Conservation (phyloP, 1,140 invertebrate species). For the Caenorhabditis latens region DNA sequence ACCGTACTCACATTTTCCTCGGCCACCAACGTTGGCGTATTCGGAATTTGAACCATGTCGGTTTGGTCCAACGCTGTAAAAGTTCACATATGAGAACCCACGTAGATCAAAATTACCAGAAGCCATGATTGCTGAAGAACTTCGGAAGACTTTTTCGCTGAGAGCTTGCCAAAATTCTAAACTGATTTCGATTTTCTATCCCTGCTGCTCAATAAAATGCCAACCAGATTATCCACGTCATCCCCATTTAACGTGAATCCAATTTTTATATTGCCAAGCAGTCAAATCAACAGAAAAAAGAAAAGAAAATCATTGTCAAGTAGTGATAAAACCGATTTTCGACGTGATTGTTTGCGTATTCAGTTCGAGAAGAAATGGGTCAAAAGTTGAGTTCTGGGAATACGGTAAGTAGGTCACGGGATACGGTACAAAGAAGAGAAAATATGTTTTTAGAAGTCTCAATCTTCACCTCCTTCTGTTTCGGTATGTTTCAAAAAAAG, state of each 20-base stretch:
- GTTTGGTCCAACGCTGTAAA: constrained; percentile 40
- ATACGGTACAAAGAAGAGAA: background rate
- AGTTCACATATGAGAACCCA: background rate
- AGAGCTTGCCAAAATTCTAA: background rate
- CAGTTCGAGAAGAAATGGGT: background rate
- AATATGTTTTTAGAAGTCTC: background rate
- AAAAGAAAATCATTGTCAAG: background rate
- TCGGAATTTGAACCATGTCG: constrained; percentile 47
- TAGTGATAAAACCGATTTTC: background rate
- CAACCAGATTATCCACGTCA: constrained; percentile 25
- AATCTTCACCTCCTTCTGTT: background rate
- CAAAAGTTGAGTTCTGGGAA: background rate
- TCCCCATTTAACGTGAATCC: background rate
- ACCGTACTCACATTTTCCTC: constrained; percentile 12
- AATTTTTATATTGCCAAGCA: background rate
- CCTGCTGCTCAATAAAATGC: background rate
- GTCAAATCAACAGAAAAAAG: background rate
- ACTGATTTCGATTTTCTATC: background rate
- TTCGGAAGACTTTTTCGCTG: background rate
- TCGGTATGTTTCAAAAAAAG: background rate
- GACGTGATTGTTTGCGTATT: constrained; percentile 40
- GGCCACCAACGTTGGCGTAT: constrained; percentile 22
- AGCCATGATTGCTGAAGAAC: constrained; percentile 9
- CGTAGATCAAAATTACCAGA: background rate
- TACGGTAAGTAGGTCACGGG: background rate